A percentile compares a stretch with the other conserved stretches of the same genome.
Conservation (phyloP, 2,888 invertebrate genomes). For the Mythimna vitellina region DNA sequence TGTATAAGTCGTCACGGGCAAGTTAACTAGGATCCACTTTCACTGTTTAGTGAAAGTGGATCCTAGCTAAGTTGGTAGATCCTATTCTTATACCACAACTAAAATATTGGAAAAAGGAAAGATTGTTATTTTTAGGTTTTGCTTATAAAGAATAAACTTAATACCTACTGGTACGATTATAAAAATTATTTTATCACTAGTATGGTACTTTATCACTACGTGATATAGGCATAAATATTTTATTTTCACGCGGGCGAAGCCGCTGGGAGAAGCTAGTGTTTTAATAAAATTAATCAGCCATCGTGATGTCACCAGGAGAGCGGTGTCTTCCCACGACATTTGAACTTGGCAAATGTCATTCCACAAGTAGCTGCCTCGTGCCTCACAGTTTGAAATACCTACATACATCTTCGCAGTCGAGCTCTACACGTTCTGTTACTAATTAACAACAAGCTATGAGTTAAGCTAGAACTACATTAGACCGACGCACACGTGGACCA, state of each 20-base stretch:
- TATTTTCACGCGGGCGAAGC: too few relatives aligned
- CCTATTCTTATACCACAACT: not conserved
- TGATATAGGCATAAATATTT: too few relatives aligned
- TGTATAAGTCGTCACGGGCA: not conserved
- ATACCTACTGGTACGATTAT: too few relatives aligned
- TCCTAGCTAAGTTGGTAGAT: not conserved
- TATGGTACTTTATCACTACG: too few relatives aligned
- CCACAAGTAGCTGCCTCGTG: constrained; percentile 45
- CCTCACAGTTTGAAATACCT: not conserved
- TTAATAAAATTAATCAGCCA: not conserved
- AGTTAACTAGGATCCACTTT: not conserved
- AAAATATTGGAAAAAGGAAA: not conserved
- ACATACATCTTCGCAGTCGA: not conserved
- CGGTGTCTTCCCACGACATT: constrained; percentile 74
- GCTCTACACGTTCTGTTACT: not conserved
- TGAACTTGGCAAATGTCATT: constrained; percentile 75
- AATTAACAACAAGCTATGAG: not conserved
- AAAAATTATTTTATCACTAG: too few relatives aligned
- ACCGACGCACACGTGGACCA: too few relatives aligned
- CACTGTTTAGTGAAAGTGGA: not conserved
- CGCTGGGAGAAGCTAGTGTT: not conserved
- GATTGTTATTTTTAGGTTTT: too few relatives aligned
- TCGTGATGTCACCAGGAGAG: constrained; percentile 49
- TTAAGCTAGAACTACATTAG: not conserved
- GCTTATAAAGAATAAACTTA: too few relatives aligned